Evolutionary conservation across 2,113 vertebrate genomes (phyloP).

Genomic region (Gasterosteus aculeatus): DNA sequence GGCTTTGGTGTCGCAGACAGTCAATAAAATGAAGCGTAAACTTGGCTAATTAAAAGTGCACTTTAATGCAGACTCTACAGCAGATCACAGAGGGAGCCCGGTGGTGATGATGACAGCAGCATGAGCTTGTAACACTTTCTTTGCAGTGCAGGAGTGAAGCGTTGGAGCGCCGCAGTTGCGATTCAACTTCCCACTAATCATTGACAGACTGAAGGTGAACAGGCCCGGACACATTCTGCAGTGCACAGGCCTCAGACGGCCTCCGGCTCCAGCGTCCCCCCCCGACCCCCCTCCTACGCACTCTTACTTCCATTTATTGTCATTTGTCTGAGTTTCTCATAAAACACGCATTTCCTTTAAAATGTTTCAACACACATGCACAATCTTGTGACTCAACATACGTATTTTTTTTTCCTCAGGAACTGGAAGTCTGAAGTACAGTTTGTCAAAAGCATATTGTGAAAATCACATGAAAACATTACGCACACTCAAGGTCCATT

Average conservation of each 20-base stretch:
- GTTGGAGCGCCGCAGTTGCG: not conserved
- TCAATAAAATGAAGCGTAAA: not conserved
- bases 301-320: conserved; percentile 44
- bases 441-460: conserved; percentile 36
- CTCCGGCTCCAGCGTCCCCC: conserved; percentile 16
- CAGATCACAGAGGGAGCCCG: not conserved
- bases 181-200: conserved; percentile 65
- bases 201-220: conserved; percentile 64
- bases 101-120: not conserved
- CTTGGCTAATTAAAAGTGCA: not conserved
- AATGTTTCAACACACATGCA: conserved; percentile 13
- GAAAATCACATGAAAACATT: conserved; percentile 8
- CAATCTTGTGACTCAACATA: conserved; percentile 21
- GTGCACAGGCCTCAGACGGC: conserved; percentile 15
- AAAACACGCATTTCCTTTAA: conserved; percentile 47
- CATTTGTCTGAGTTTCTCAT: conserved; percentile 33
- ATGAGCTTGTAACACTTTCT: not conserved
- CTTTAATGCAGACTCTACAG: not conserved
- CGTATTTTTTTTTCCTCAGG: not conserved
- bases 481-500: not conserved
- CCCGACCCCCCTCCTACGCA: conserved; percentile 6
- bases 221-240: conserved; percentile 51
- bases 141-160: not conserved
- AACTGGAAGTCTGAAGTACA: conserved; percentile 46
- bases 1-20: not conserved